Base-by-base conservation (phyloP, 1,140 invertebrate species). In the Atta texana region DNA sequence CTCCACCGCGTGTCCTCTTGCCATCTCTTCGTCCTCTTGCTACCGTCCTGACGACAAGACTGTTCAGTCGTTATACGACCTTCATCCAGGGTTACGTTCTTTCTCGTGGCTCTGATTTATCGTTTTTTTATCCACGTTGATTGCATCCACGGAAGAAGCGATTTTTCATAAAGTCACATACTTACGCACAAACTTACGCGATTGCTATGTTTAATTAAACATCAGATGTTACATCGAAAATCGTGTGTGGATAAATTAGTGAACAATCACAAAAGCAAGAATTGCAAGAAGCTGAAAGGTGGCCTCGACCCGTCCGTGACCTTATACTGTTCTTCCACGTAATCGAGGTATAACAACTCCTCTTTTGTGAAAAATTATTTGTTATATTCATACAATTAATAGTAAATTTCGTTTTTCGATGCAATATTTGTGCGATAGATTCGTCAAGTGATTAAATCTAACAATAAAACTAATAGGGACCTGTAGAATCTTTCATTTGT, bases 21-120 rank as follows among this genome's bases (percentile, higher is more conserved):
- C 84, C 74, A 78, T 63, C 44, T 87, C 75, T 68, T 85, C 77
- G 86, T 80, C 80, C 84, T 89, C 88, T 80, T 89, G 53, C 69
- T 88, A 75, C 87, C 90, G 84, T 66, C 75, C 68, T 76, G 75
- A 72, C 34, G 78, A 77, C 78, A 71, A 57, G 18, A 81, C 64
- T 80, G 78, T 63, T 92, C 90, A 92, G 91, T 92, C 85, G 87
- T 68, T 39, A 86, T 39, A 82, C 80, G 89, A 90, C 82, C 82
- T 88, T 91, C 89, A 61, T 51, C 28, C 87, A 78, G 82, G 72
- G 69, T 81, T 84, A 72, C 72, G 63, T 77, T 61, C 16, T 57
- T 51, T 69, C 28, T 18, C 57, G 31, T 21, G 74, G 14, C 39
- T 68, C 39, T 10, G 61, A 63, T 75, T 61, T 49, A 75, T 69